These are phyloP conservation scores for Lasiurus borealis DNA, from an alignment of 2,113 vertebrate species.

Conservation along the genomic window DNA sequence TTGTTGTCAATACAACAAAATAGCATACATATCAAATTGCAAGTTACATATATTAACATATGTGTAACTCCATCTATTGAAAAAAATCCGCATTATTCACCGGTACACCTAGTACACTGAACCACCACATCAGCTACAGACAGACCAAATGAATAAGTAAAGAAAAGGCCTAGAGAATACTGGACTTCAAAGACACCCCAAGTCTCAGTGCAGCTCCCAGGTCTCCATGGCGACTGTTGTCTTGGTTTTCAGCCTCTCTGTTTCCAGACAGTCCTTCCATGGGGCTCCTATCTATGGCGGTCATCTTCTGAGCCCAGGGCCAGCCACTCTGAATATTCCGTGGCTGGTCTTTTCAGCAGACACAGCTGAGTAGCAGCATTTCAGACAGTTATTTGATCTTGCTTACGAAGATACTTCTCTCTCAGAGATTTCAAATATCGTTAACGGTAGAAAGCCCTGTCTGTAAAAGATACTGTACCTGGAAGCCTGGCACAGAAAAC, in stretches of 20 bases:
- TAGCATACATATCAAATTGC: too few species aligned
- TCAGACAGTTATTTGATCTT: background rate
- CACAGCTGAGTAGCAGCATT: background rate
- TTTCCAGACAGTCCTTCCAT: background rate
- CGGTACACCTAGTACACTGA: background rate
- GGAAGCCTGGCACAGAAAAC: background rate
- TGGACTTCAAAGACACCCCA: background rate
- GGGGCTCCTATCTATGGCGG: accelerated
- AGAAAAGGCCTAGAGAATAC: background rate
- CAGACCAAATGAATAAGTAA: background rate
- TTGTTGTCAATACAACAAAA: too few species aligned
- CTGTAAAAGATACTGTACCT: background rate
- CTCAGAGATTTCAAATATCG: background rate
- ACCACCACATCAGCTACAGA: background rate
- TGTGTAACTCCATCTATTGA: too few species aligned
- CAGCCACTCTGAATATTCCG: background rate
- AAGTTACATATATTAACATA: too few species aligned
- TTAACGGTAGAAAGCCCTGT: background rate
- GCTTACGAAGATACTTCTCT: background rate
- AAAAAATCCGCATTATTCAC: too few species aligned
- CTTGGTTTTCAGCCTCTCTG: background rate
- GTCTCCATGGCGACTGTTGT: background rate
- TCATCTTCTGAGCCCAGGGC: background rate
- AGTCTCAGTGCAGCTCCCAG: background rate
- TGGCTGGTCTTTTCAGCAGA: background rate